Base-by-base conservation (phyloP, 2,888 invertebrate species). In the Stenotaenia linearis region DNA sequence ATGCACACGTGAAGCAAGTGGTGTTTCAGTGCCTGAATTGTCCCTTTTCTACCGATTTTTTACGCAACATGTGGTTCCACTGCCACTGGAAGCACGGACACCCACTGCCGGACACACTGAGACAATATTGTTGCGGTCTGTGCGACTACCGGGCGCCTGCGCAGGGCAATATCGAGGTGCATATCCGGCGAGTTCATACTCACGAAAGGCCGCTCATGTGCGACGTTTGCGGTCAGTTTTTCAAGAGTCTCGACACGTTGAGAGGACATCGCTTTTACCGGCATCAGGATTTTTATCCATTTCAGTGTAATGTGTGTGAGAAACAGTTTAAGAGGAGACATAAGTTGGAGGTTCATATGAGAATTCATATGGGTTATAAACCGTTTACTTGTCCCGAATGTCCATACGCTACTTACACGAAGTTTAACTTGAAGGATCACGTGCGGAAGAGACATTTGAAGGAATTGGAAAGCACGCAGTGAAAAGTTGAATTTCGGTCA, bases 61-160 rank as follows among this genome's bases (percentile, higher is more conserved):
- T 78, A 50, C 23, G 78, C 7, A 78, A 78, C 15, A 78, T 78
- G 78, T 78, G 78, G 78, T 78, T 78, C 50, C 78, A 78, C 78
- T 78, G 78, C 25, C 78, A 78, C 56, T 78, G 78, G 78, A 78
- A 78, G 18, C 78, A 78, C 32, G 23, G 45, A 18, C 45, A 50
- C 23, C 78, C 45, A 15, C 32, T 78, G 45, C 78, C 78, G 1
- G 78, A 78, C 25, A 78, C 78, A 1, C 23, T 78, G 45, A 21
- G 56, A 1, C 78, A 78, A 18, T 78, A 78, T 23, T 78, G 78
- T 45, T 78, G 78, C 45, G 78, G 78, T 2, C 28, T 78, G 45
- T 78, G 78, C 45, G 78, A 78, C 18, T 78, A 78, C 50, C 45
- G 78, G 32, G 78, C 78, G 6, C 78, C 78, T 6, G 45, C 78